Base-by-base conservation (phyloP, 2,888 invertebrate genomes). In the Scaptomyza caliginosa region DNA sequence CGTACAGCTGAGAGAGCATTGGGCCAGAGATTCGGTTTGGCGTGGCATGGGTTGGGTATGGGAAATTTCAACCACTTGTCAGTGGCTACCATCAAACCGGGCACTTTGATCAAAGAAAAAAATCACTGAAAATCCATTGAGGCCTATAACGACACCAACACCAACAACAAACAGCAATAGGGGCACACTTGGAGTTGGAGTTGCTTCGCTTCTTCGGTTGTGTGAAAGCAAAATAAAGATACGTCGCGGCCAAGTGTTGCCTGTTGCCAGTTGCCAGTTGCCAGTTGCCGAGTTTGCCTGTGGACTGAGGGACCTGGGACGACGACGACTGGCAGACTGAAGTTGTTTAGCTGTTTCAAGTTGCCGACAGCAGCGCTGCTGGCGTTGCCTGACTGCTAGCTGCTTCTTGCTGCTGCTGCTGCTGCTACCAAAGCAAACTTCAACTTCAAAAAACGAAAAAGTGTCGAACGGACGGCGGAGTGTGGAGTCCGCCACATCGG, bases 31-130 rank as follows among this genome's bases (percentile, higher is more conserved):
- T 58, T 34, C 42, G 34, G 58, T 21, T 66, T 59, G 72, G 63
- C 49, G 36, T 69, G 52, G 52, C 63, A 67, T 52, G 58, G 63
- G 67, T 43, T 60, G 56, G 48, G 64, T 84, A 71, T 83, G 84
- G 74, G 81, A 80, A 84, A 73, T 85, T 75, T 85, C 79, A 78
- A 73, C 72, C 81, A 81, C 81, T 84, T 79, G 79, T 78, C 82
- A 60, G 69, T 75, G 71, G 68, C 80, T 86, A 72, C 86, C 79
- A 82, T 64, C 75, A 66, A 77, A 73, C 70, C 79, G 75, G 73
- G 70, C 86, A 82, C 86, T 85, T 84, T 84, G 79, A 87, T 85
- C 86, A 87, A 77, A 85, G 86, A 69, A 76, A 78, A 84, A 73
- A 69, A 70, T 77, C 85, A 77, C 79, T 67, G 76, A 77, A 83